Percentiles rank a stretch among this genome's conserved stretches.
Evolutionary conservation across 2,113 vertebrate species (phyloP).

Genomic region (Eonycteris spelaea): DNA sequence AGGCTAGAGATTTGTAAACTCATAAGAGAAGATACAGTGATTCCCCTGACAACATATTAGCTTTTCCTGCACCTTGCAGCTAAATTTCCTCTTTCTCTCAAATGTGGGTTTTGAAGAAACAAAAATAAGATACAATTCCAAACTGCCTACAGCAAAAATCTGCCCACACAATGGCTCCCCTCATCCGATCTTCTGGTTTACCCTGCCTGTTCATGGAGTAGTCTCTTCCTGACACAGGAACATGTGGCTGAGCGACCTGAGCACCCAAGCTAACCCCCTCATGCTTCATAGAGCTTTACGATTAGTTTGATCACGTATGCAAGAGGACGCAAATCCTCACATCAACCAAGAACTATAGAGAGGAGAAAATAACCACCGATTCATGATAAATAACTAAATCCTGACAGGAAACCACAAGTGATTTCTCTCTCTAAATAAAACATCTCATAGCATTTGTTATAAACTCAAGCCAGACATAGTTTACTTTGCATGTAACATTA

Average conservation of each 20-base stretch:
- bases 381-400: constrained; percentile 84
- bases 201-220: not conserved
- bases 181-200: constrained; percentile 57
- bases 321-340: constrained; percentile 77
- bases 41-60: constrained; percentile 28
- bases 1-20: constrained; percentile 32
- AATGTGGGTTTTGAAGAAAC: constrained; percentile 52
- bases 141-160: constrained; percentile 71
- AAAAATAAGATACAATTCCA: constrained; percentile 55
- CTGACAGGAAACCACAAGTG: constrained; percentile 84
- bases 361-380: constrained; percentile 77
- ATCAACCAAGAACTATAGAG: constrained; percentile 76
- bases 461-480: constrained; percentile 80
- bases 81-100: constrained; percentile 58
- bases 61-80: constrained; percentile 40
- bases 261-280: constrained; percentile 71
- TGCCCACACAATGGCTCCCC: constrained; percentile 50
- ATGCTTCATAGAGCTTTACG: constrained; percentile 60
- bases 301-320: constrained; percentile 80
- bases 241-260: constrained; percentile 69
- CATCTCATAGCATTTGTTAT: constrained; percentile 82
- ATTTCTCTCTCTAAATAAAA: constrained; percentile 84
- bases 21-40: constrained; percentile 28
- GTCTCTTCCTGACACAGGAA: constrained; percentile 58
- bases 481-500: constrained; percentile 80